phyloP scores from a whole-genome alignment of 2,797 vertebrate genomes.

The Rhynchotus rufescens region DNA sequence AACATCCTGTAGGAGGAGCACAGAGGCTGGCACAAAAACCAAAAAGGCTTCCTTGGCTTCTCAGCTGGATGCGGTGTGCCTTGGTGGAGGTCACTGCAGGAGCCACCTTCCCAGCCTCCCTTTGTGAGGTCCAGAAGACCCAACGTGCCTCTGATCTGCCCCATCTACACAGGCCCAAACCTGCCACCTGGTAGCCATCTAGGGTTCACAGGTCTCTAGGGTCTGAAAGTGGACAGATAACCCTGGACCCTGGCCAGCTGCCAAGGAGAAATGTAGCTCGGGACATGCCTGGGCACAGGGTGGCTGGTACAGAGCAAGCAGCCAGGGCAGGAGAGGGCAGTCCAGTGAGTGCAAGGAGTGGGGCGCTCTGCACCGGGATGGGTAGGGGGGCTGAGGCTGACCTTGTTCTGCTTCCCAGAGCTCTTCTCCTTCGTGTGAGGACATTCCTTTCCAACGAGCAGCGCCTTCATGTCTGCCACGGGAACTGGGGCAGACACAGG shows the following conservation, averaged over 20 bases:
- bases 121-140: neutral
- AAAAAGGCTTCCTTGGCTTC: neutral
- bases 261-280: neutral
- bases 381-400: constrained; percentile 34
- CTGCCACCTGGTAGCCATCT: neutral
- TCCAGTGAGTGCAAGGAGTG: neutral
- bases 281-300: neutral
- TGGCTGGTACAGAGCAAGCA: neutral
- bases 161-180: neutral
- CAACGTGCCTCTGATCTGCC: neutral
- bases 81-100: accelerated
- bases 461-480: constrained; percentile 90
- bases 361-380: neutral
- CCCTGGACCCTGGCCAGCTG: neutral
- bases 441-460: constrained; percentile 93
- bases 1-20: constrained; percentile 84
- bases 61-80: neutral
- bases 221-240: neutral
- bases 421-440: constrained; percentile 94
- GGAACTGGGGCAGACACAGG: constrained; percentile 83
- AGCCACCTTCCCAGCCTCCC: neutral
- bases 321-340: neutral
- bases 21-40: neutral
- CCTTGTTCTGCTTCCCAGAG: constrained; percentile 95
- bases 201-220: neutral